These are phyloP conservation scores for Lethrus apterus DNA, from an alignment of 1,140 invertebrate species.

Conservation along the genomic window DNA sequence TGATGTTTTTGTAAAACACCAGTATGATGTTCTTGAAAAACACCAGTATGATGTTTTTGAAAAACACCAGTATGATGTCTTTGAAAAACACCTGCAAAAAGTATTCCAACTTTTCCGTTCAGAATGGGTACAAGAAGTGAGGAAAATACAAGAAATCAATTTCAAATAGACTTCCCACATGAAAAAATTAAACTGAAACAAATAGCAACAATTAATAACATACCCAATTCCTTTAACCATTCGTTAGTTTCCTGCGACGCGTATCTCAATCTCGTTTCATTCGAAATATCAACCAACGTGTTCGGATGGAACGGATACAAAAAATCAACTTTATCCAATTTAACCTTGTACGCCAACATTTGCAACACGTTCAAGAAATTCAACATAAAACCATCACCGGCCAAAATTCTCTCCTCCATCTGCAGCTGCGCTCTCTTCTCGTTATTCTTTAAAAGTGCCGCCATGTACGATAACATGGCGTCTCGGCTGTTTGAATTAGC, in stretches of 20 bases:
- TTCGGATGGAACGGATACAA: slow-evolving; percentile 82
- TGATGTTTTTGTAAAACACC: too few species aligned
- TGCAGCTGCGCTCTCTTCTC: slow-evolving; percentile 84
- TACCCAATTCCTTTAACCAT: slow-evolving; percentile 50
- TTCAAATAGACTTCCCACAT: too few species aligned
- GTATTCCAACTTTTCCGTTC: too few species aligned
- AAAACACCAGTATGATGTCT: too few species aligned
- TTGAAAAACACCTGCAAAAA: too few species aligned
- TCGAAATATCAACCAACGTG: slow-evolving; percentile 66
- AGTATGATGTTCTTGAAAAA: too few species aligned
- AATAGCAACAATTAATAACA: slow-evolving; percentile 14
- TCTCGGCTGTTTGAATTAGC: slow-evolving; percentile 70
- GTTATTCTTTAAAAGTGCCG: slow-evolving; percentile 68
- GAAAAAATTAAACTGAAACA: slow-evolving; percentile 6
- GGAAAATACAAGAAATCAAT: too few species aligned
- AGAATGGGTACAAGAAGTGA: too few species aligned
- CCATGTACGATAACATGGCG: slow-evolving; percentile 68
- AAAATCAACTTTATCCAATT: slow-evolving; percentile 75
- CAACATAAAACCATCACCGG: slow-evolving; percentile 90
- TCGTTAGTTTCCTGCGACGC: slow-evolving; percentile 70
- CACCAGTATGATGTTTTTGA: too few species aligned
- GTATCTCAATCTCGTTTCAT: slow-evolving; percentile 79
- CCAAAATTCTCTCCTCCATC: slow-evolving; percentile 74
- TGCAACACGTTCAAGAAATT: slow-evolving; percentile 89
- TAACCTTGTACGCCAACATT: slow-evolving; percentile 77